phyloP scores from a whole-genome alignment of 2,797 vertebrate genomes.

The Halcyon leucocephala region DNA sequence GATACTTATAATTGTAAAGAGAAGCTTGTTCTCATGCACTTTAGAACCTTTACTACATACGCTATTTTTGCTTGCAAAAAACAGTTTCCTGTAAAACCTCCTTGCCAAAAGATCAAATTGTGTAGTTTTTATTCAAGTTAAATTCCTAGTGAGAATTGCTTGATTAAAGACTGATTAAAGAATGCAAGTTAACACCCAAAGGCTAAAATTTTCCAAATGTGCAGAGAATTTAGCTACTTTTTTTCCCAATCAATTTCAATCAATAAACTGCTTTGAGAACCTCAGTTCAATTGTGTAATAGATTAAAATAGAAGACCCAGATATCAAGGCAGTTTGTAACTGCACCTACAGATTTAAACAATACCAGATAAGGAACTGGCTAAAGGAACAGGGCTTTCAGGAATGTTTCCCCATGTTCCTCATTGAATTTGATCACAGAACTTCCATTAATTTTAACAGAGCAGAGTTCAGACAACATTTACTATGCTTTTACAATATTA shows the following conservation, averaged over 20 bases:
- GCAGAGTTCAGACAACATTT: background rate
- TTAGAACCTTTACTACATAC: background rate
- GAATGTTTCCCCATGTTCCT: background rate
- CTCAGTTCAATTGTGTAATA: background rate
- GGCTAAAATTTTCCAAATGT: background rate
- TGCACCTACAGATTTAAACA: background rate
- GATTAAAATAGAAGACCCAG: background rate
- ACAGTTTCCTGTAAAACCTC: background rate
- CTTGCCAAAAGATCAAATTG: background rate
- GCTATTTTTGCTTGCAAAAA: background rate
- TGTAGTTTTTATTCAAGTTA: background rate
- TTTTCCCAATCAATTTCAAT: background rate
- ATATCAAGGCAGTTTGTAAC: background rate
- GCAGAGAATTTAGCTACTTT: background rate
- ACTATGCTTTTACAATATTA: background rate
- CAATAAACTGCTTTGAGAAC: background rate
- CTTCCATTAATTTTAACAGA: background rate
- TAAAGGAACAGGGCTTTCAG: background rate
- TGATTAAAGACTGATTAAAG: conserved; percentile 13
- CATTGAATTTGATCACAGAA: background rate
- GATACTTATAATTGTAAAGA: background rate
- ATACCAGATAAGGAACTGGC: background rate
- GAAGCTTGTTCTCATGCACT: background rate
- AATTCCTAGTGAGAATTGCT: background rate
- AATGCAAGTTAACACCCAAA: background rate